phyloP scores from a whole-genome alignment of 2,113 vertebrate genomes.

The Dasyurus viverrinus region DNA sequence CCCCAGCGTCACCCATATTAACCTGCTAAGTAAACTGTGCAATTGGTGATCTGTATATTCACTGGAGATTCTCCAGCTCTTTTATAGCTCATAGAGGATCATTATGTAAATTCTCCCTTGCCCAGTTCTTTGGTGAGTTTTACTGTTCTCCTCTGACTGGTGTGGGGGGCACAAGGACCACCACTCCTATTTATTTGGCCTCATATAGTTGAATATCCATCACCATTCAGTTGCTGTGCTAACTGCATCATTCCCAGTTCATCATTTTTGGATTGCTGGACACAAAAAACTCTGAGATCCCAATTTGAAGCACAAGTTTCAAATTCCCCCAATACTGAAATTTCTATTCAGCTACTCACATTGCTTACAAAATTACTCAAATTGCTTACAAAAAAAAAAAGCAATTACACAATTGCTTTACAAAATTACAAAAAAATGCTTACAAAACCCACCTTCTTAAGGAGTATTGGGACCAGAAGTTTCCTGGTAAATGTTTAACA shows the following conservation, averaged over 20 bases:
- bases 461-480: neutral
- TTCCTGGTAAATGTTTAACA: neutral
- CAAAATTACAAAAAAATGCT: too few relatives aligned
- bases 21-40: neutral
- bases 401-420: too few relatives aligned
- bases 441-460: neutral
- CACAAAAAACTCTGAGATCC: neutral
- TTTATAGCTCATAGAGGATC: neutral
- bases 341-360: neutral
- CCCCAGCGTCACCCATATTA: neutral
- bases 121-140: neutral
- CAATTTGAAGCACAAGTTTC: neutral
- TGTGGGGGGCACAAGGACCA: neutral
- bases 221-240: neutral
- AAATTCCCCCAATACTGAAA: accelerated
- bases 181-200: neutral
- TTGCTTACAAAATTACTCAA: neutral
- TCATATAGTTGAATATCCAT: neutral
- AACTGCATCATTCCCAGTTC: neutral
- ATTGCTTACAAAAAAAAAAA: too few relatives aligned
- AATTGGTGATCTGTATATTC: neutral
- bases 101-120: neutral
- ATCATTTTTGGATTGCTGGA: neutral
- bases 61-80: neutral
- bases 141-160: neutral